phyloP scores from a whole-genome alignment of 1,140 invertebrate genomes.

The Thereuonema tuberculata region DNA sequence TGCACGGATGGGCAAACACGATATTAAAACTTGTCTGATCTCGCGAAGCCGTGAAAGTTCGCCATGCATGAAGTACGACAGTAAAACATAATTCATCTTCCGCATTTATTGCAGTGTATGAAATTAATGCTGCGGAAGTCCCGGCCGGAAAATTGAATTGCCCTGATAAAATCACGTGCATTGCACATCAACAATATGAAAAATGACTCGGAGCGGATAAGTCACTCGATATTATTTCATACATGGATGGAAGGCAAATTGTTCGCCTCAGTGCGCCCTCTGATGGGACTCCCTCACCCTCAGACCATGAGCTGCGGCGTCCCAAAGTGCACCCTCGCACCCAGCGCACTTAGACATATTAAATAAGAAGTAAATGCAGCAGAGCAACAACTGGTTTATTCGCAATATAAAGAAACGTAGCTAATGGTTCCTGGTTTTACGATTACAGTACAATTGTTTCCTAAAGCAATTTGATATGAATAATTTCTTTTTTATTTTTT shows the following conservation, averaged over 20 bases:
- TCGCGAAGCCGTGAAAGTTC: background rate
- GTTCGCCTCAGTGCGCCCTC: background rate
- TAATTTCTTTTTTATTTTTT: too few species aligned
- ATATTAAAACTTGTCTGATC: constrained; percentile 8
- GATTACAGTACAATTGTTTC: too few species aligned
- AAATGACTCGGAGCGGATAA: background rate
- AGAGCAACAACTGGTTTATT: too few species aligned
- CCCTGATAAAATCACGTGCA: constrained; percentile 2
- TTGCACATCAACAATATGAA: background rate
- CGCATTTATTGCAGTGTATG: constrained; percentile 6
- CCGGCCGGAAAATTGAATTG: constrained; percentile 5
- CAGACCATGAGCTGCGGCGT: too few species aligned
- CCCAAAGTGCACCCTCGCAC: too few species aligned
- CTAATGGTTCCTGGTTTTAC: too few species aligned
- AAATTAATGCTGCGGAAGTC: background rate
- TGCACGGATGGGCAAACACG: background rate
- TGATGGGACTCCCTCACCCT: too few species aligned
- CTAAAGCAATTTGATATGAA: too few species aligned
- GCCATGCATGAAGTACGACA: constrained; percentile 1
- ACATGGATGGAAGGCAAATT: background rate
- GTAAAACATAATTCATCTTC: background rate
- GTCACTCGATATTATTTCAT: background rate
- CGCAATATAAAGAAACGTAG: too few species aligned
- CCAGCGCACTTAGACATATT: too few species aligned
- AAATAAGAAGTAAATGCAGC: too few species aligned